Conservation (phyloP, 2,888 invertebrate genomes). For the Dolomedes plantarius region DNA sequence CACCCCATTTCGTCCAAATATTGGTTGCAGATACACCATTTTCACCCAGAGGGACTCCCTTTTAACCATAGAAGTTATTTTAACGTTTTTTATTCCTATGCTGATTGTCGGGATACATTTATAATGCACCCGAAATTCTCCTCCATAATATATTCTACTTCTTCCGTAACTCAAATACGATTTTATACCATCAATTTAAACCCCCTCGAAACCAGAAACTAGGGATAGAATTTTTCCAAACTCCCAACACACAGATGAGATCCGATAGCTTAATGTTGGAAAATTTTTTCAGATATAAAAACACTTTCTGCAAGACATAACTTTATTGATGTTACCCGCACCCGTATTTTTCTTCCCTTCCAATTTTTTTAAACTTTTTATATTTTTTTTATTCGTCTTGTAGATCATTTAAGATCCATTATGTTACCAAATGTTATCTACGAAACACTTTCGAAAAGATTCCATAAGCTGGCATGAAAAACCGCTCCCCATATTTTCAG, state of each 20-base stretch:
- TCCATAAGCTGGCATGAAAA: neutral
- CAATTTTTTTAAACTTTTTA: no score
- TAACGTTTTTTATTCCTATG: no score
- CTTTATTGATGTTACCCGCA: neutral
- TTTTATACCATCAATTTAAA: neutral
- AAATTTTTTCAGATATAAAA: neutral
- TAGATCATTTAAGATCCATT: neutral
- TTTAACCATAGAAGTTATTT: no score
- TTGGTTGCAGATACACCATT: no score
- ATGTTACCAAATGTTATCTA: slow-evolving; percentile 3
- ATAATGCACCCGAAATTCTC: no score
- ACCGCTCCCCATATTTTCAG: neutral
- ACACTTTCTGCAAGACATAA: neutral
- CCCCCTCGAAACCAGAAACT: neutral
- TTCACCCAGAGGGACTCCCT: no score
- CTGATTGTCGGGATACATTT: no score
- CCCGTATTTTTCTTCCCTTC: neutral
- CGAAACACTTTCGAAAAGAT: neutral
- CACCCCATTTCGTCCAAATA: no score
- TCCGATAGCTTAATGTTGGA: neutral
- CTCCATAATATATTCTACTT: no score
- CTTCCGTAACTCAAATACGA: neutral
- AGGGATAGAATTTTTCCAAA: neutral
- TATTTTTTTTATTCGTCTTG: neutral
- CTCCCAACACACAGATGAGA: neutral